Evolutionary conservation across 2,888 invertebrate genomes (phyloP), one percentile per base, ranked within the genome.

Genomic region (Himalopsyche tibetana): DNA sequence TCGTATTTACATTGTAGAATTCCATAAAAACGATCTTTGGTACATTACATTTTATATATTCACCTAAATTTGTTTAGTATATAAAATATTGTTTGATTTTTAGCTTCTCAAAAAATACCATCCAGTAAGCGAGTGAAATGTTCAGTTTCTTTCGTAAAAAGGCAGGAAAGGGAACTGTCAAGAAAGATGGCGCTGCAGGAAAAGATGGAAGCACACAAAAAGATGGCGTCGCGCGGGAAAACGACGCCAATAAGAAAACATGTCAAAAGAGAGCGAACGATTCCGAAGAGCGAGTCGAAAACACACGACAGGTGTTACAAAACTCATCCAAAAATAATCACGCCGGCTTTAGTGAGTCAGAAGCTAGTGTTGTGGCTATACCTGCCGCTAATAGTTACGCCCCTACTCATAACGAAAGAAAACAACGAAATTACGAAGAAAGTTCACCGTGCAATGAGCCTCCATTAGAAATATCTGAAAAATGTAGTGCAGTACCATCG

Each of bases 81-180:
- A 28, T 17, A 63, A 19, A 19, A 63, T 63, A 63, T 63, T 19
- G 63, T 63, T 63, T 63, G 28, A 4, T 19, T 74, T 74, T 36
- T 74, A 74, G 74, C 38, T 38, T 74, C 74, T 74, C 74, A 74
- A 74, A 74, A 36, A 74, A 74, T 36, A 74, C 69, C 38, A 38
- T 82, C 85, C 69, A 79, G 85, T 51, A 42, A 51, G 80, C n/a
- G 17, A 80, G 45, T 42, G 28, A 19, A 42, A 88, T 88, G 88
- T 84, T 88, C 45, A 87, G 80, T 74, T 88, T 86, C 82, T 87
- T 88, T 42, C 85, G 87, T 19, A 85, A 84, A 83, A 88, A 88
- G 69, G 69, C 84, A 36, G 84, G 74, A 15, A 88, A 88, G 51
- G 74, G 80, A 63, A 36, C 36, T 19, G 74, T 15, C 11, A 82